Evolutionary conservation across 2,113 vertebrate species (phyloP).

Genomic region (Hemibagrus wyckioides): DNA sequence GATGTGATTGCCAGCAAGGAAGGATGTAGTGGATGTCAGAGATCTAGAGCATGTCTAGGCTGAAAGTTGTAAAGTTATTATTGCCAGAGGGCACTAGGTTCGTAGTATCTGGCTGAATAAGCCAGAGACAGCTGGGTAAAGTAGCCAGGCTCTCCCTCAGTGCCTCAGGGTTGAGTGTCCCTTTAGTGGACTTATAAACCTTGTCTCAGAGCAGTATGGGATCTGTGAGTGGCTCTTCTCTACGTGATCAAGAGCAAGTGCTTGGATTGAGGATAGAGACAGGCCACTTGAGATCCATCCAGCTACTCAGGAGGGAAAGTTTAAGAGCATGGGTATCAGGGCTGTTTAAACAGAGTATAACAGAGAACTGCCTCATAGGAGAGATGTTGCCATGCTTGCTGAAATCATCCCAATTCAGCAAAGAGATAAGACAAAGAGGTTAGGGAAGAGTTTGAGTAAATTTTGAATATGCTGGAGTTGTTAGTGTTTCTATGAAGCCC

Average conservation of each 20-base stretch:
- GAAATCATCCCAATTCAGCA: background rate
- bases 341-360: background rate
- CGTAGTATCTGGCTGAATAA: background rate
- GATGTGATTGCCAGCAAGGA: background rate
- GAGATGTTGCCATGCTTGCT: background rate
- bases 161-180: slow-evolving; percentile 16
- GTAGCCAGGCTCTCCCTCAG: background rate
- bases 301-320: background rate
- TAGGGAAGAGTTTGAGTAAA: background rate
- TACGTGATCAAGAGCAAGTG: slow-evolving; percentile 21
- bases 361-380: background rate
- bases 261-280: slow-evolving; percentile 6
- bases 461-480: slow-evolving; percentile 31
- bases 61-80: slow-evolving; percentile 6
- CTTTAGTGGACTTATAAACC: slow-evolving; percentile 26
- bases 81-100: slow-evolving; percentile 4
- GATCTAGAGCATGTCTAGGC: background rate
- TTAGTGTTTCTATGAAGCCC: slow-evolving; percentile 8
- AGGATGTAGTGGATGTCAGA: background rate
- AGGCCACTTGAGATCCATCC: slow-evolving; percentile 20
- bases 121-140: background rate
- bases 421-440: background rate
- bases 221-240: slow-evolving; percentile 6
- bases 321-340: background rate
- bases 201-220: slow-evolving; percentile 21